Evolutionary conservation across 2,888 invertebrate species (phyloP).

Genomic region (Caenorhabditis auriculariae): DNA sequence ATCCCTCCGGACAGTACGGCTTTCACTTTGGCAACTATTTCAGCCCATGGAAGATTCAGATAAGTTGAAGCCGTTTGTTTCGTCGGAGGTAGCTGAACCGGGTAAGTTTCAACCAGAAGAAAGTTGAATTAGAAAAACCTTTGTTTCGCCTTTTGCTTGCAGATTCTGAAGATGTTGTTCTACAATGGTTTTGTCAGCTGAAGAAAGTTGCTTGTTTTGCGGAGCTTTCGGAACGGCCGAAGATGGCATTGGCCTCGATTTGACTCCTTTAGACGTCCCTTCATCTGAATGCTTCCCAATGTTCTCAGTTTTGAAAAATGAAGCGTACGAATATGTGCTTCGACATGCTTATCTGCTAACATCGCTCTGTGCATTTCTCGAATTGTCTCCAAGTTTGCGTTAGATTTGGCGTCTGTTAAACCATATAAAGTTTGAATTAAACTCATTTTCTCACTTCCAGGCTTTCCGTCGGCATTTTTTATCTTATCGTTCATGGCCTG

Average conservation of each 20-base stretch:
- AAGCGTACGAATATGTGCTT: conserved; percentile 27
- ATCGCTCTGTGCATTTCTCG: conserved; percentile 31
- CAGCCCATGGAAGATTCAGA: conserved; percentile 21
- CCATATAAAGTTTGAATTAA: neutral
- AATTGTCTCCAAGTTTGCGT: conserved; percentile 22
- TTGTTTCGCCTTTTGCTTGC: conserved; percentile 16
- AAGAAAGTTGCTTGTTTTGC: conserved; percentile 25
- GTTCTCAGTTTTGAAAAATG: too few species aligned
- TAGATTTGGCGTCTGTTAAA: conserved; percentile 13
- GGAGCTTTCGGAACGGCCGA: conserved; percentile 28
- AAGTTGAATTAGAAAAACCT: conserved; percentile 1
- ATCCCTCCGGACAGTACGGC: conserved; percentile 14
- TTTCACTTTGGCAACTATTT: conserved; percentile 25
- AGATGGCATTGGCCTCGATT: conserved; percentile 27
- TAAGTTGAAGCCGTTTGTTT: conserved; percentile 24
- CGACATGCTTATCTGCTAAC: conserved; percentile 26
- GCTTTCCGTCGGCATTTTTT: conserved; percentile 23
- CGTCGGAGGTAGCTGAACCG: conserved; percentile 8
- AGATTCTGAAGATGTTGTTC: conserved; percentile 21
- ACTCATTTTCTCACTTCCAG: conserved; percentile 7
- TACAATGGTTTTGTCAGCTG: conserved; percentile 22
- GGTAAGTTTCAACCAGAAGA: neutral
- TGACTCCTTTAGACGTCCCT: conserved; percentile 16
- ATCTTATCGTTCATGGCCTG: conserved; percentile 25
- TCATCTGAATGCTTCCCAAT: too few species aligned